Evolutionary conservation across 2,888 invertebrate genomes (phyloP).

Genomic region (Alloplasta piceator): DNA sequence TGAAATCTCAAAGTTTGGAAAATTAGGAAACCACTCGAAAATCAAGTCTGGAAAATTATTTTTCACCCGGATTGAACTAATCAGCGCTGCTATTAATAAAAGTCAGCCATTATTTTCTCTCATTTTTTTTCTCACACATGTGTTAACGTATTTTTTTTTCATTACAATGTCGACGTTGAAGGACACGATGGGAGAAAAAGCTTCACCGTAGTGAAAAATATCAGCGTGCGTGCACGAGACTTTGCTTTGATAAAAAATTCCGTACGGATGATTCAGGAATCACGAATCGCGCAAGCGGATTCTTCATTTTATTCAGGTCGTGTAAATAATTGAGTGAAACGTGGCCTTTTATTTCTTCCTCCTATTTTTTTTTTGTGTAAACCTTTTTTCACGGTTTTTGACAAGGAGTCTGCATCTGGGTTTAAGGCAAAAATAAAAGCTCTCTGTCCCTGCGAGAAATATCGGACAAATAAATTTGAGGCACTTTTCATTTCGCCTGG

Average conservation of each 20-base stretch:
- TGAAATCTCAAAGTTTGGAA: no score
- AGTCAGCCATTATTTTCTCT: neutral
- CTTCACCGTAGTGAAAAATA: conserved; percentile 22
- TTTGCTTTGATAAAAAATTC: conserved; percentile 57
- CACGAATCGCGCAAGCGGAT: conserved; percentile 21
- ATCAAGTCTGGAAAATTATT: no score
- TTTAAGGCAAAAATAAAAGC: no score
- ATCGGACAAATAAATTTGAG: no score
- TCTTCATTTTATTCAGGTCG: conserved; percentile 33
- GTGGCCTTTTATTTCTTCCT: neutral
- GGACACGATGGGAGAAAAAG: neutral
- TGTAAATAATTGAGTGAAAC: conserved; percentile 10
- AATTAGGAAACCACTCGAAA: no score
- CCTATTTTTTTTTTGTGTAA: neutral
- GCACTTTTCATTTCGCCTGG: no score
- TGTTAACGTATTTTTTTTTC: neutral
- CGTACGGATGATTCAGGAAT: conserved; percentile 7
- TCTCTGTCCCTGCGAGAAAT: no score
- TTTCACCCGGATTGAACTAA: no score
- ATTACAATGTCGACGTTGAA: neutral
- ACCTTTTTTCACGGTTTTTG: no score
- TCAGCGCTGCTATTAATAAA: no score
- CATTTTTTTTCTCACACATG: neutral
- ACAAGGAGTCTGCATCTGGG: no score
- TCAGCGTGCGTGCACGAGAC: neutral